phyloP scores from a whole-genome alignment of 2,113 vertebrate species.

The Nestor notabilis region DNA sequence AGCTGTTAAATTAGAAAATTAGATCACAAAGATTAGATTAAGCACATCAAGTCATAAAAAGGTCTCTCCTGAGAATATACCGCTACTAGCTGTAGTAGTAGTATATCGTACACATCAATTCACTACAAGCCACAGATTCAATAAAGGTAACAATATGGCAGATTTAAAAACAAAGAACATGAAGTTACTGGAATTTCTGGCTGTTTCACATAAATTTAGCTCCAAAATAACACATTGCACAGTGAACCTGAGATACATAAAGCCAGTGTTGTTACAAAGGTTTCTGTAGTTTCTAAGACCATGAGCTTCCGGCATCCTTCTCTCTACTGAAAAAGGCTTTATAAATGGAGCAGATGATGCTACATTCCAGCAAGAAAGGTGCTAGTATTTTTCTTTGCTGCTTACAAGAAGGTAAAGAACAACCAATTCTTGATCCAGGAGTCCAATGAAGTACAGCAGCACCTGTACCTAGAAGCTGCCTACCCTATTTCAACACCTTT shows the following conservation, averaged over 20 bases:
- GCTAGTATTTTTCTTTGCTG: not conserved
- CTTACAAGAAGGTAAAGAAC: not conserved
- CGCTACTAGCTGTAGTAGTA: not conserved
- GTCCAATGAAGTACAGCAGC: not conserved
- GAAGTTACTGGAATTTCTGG: not conserved
- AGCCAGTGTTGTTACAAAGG: not conserved
- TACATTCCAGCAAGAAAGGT: not conserved
- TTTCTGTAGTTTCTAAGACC: not conserved
- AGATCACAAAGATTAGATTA: not conserved
- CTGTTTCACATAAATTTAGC: not conserved
- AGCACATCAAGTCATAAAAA: not conserved
- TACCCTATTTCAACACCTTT: not conserved
- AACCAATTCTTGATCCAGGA: not conserved
- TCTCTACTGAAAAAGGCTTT: not conserved
- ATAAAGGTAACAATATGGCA: not conserved
- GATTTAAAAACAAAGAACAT: not conserved
- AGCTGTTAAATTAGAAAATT: not conserved
- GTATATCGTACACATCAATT: not conserved
- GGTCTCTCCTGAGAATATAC: not conserved
- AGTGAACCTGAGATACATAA: not conserved
- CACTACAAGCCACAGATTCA: not conserved
- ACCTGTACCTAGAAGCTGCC: not conserved
- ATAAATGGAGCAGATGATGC: not conserved
- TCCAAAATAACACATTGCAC: not conserved
- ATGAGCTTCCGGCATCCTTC: not conserved